Percentiles rank a stretch among this genome's conserved stretches.
Evolutionary conservation across 1,140 invertebrate genomes (phyloP).

Genomic region (Bombus pyrosoma): DNA sequence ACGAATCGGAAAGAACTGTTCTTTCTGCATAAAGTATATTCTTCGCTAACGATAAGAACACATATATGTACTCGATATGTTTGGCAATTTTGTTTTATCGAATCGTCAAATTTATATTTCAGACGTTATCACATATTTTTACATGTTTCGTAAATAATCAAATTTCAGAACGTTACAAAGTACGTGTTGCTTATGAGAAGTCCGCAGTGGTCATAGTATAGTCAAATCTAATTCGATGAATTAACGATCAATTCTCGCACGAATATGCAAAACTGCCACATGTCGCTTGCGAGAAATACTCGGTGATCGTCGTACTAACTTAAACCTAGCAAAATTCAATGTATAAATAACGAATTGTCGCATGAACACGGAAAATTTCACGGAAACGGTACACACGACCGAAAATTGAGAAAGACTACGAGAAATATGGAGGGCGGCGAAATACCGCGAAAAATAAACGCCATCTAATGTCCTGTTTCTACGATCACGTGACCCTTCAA

Average conservation of each 20-base stretch:
- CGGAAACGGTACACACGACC: background rate
- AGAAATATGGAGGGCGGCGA: background rate
- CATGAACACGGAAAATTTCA: background rate
- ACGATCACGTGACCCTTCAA: background rate
- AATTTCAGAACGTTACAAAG: background rate
- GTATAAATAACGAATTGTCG: background rate
- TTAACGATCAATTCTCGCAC: too few species aligned
- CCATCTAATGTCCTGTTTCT: background rate
- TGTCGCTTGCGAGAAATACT: too few species aligned
- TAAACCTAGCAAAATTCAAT: too few species aligned
- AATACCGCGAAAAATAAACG: background rate
- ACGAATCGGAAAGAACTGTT: background rate
- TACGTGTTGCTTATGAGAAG: background rate
- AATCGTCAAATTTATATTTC: background rate
- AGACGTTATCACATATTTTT: background rate
- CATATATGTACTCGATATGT: background rate
- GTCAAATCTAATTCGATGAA: background rate
- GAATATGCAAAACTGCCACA: too few species aligned
- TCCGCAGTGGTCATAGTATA: background rate
- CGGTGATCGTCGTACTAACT: too few species aligned
- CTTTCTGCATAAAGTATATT: background rate
- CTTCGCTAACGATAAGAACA: background rate
- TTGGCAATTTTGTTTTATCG: background rate
- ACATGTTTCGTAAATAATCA: background rate
- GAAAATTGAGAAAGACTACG: background rate